Evolutionary conservation across 2,888 invertebrate species (phyloP), one percentile per base, ranked within the genome.

Genomic region (Netelia fuscicornis): DNA sequence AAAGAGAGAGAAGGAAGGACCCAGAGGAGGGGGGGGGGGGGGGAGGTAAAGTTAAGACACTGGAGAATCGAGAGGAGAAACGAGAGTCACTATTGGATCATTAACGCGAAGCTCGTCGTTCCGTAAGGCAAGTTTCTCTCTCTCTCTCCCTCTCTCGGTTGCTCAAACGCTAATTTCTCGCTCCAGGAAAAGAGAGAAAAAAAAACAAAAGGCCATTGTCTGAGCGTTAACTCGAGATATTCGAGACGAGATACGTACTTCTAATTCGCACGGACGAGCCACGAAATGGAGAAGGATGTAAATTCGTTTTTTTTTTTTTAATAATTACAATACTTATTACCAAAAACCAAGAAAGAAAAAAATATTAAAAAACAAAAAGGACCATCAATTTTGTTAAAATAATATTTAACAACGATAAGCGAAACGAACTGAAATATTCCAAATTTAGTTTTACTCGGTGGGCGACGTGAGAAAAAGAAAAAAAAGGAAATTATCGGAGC

Each of bases 1-100:
- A 10, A 13, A 48, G 48, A 13, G 13, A 11, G 48, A 11, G 17
- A 17, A 17, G 17, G 17, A 17, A 17, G 17, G 17, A 17, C 17
- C 17, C n/a, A n/a, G n/a, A n/a, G n/a, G 48, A 8, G 6, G 1
- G 48, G 6, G 9, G 2, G 48, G 48, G 30, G 48, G 48, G 2
- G 48, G 9, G 37, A 71, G 68, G 85, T 13, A 82, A 83, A 86
- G 78, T 48, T 72, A 85, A 84, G 82, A 87, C 84, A 89, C 84
- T 81, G 76, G 74, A 72, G 65, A 81, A 65, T 79, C 68, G 68
- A 20, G 58, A 58, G 79, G 75, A 84, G 80, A 81, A 76, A 72
- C 70, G 80, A 70, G 72, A 48, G 25, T 62, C 23, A 20, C 37
- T 80, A 72, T 71, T 52, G 65, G 37, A 23, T 68, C 42, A 13